phyloP scores from a whole-genome alignment of 2,113 vertebrate species.

The Ochotona curzoniae region DNA sequence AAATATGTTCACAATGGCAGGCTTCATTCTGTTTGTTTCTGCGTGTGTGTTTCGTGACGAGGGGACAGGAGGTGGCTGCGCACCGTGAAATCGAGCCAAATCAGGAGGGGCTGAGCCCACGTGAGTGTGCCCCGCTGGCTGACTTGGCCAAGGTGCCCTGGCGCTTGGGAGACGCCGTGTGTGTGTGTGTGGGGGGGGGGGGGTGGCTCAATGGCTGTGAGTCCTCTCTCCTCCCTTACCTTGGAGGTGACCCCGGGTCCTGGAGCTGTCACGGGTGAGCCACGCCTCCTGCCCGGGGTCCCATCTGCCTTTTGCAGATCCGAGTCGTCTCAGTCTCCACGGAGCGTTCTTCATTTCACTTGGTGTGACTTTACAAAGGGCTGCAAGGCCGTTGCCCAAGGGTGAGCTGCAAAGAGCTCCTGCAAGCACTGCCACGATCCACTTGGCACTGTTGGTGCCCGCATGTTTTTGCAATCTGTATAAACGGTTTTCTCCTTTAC shows the following conservation, averaged over 20 bases:
- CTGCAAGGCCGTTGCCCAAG: not conserved
- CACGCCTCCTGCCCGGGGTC: not conserved
- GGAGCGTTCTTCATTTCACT: not conserved
- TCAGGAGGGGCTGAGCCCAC: slow-evolving; percentile 11
- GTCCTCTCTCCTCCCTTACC: not conserved
- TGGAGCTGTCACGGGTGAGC: not conserved
- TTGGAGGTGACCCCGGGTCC: not conserved
- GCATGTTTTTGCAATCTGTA: not conserved
- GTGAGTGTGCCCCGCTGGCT: not conserved
- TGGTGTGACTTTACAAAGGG: not conserved
- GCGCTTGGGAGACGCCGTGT: not conserved
- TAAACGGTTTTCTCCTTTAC: not conserved
- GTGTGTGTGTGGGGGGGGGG: not conserved
- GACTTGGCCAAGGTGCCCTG: not conserved
- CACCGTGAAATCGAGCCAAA: not conserved
- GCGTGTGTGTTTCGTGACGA: slow-evolving; percentile 30
- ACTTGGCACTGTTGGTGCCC: not conserved
- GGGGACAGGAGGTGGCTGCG: not conserved
- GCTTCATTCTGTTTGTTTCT: slow-evolving; percentile 55
- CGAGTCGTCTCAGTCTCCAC: not conserved
- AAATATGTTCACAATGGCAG: slow-evolving; percentile 68
- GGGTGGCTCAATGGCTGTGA: not conserved
- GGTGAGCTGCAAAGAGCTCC: not conserved
- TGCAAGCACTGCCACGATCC: not conserved
- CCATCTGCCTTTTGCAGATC: not conserved